Percentiles rank a stretch among this genome's conserved stretches.
Conservation (phyloP, 2,113 vertebrate species). For the Geothlypis trichas region DNA sequence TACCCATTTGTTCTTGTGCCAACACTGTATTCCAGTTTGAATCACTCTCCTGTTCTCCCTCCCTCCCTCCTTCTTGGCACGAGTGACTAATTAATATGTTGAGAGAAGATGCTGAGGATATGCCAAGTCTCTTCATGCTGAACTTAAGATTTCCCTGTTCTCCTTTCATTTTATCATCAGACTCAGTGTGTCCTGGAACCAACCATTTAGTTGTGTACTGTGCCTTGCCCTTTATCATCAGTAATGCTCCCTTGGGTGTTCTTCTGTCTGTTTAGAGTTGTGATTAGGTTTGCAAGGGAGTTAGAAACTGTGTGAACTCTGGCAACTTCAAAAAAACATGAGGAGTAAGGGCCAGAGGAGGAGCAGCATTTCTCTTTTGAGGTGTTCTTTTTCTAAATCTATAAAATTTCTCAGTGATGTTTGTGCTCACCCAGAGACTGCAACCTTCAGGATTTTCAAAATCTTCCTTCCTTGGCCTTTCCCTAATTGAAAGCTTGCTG, state of each 20-base stretch:
- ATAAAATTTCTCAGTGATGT: background rate
- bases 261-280: background rate
- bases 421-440: background rate
- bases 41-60: background rate
- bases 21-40: background rate
- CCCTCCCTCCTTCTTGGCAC: background rate
- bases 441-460: background rate
- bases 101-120: background rate
- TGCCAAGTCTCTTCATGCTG: background rate
- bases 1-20: background rate
- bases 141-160: background rate
- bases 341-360: background rate
- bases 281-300: background rate
- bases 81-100: background rate
- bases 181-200: background rate
- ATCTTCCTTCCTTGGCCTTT: background rate
- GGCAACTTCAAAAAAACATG: background rate
- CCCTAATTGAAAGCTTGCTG: background rate
- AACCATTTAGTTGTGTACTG: background rate
- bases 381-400: background rate
- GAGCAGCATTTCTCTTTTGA: background rate
- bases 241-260: background rate
- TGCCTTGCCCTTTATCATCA: background rate
- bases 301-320: background rate
- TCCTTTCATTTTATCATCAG: background rate